phyloP scores from a whole-genome alignment of 2,113 vertebrate genomes.

The Vulpes lagopus region DNA sequence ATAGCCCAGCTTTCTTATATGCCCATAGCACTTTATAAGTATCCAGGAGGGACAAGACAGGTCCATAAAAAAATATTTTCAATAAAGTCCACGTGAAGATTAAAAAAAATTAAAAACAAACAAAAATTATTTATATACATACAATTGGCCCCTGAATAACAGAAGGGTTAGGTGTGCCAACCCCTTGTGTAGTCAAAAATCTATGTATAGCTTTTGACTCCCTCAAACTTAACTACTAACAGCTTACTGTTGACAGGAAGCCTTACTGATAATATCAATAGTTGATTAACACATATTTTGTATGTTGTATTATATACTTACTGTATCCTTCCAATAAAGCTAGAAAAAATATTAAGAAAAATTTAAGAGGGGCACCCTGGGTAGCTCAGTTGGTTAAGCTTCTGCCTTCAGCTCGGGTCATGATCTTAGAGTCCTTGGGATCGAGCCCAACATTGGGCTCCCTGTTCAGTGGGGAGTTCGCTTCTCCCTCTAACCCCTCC shows the following conservation, averaged over 20 bases:
- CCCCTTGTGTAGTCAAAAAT: neutral
- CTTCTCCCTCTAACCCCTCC: neutral
- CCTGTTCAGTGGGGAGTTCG: neutral
- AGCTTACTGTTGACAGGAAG: neutral
- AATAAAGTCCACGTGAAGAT: neutral
- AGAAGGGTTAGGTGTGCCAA: neutral
- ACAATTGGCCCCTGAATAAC: neutral
- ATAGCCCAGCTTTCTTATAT: neutral
- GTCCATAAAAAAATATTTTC: neutral
- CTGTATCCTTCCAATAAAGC: neutral
- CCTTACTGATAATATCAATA: neutral
- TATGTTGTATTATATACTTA: neutral
- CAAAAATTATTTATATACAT: too few relatives aligned
- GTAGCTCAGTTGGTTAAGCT: neutral
- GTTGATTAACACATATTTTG: neutral
- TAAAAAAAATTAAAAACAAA: neutral
- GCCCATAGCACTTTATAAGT: neutral
- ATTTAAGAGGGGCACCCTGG: neutral
- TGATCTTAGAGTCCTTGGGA: neutral
- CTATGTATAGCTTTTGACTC: neutral
- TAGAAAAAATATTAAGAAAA: neutral
- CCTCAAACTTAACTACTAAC: neutral
- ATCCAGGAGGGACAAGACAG: neutral
- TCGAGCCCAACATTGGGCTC: neutral
- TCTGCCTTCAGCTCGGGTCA: neutral